Evolutionary conservation across 2,113 vertebrate species (phyloP), one percentile per base, ranked within the genome.

Genomic region (Python bivittatus): DNA sequence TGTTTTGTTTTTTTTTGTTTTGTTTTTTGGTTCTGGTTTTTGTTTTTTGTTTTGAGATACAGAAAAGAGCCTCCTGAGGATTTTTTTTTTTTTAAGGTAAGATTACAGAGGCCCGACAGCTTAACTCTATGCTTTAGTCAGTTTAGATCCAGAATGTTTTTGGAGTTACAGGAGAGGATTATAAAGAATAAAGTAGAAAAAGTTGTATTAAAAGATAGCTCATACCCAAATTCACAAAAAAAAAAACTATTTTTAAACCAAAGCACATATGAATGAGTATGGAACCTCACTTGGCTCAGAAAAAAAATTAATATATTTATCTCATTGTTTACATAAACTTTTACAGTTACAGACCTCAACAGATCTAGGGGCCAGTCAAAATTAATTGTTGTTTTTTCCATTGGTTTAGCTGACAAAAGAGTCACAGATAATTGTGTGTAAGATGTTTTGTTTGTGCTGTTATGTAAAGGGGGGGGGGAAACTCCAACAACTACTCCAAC

Each of bases 321-420:
- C 98, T 99, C 99, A 99, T 99, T 99, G 99, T 99, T 99, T 99
- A 99, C 99, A 99, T 99, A 98, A 99, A 98, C 98, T 98, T 98
- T 97, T 98, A 98, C 99, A 99, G 99, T 99, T 98, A 98, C 98
- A 99, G 98, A 99, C 99, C 99, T 99, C 99, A 99, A 96, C 98
- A 97, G 97, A 97, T 98, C 96, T 97, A 96, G 97, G 97, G 98
- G 98, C 98, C 98, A 98, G 98, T 97, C 98, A 97, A 98, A 98
- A 97, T 97, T 97, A 96, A 96, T 95, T 93, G 92, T 96, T 96
- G 95, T 95, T 98, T 98, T 98, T 98, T 98, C 97, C 97, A 97
- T 98, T 98, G 95, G 97, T 97, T 97, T 95, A 85, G 94, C 90
- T 94, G 58, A 92, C 88, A 88, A 94, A 94, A 92, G 95, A 91